Conservation (phyloP, 1,140 invertebrate species). For the Oncopeltus fasciatus region DNA sequence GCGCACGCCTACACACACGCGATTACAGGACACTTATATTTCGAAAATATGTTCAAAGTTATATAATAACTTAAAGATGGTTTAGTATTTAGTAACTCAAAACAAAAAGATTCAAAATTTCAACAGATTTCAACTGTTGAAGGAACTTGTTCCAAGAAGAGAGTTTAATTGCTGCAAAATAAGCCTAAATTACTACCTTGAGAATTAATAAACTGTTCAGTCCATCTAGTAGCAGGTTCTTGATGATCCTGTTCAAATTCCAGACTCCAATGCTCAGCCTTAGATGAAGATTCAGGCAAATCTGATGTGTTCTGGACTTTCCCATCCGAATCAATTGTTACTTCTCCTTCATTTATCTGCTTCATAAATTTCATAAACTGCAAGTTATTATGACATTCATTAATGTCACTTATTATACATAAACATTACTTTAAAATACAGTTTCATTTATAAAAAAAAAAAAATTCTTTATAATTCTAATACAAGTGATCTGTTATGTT, state of each 20-base stretch:
- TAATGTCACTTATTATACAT: too few species aligned
- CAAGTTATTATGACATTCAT: too few species aligned
- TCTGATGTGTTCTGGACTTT: constrained; percentile 21
- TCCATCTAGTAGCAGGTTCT: neutral
- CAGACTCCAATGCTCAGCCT: constrained; percentile 8
- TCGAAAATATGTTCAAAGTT: too few species aligned
- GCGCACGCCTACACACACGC: too few species aligned
- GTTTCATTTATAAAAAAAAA: too few species aligned
- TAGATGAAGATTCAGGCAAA: neutral
- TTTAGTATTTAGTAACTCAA: too few species aligned
- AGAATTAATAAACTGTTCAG: neutral
- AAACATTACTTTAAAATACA: too few species aligned
- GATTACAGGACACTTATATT: too few species aligned
- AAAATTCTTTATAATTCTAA: too few species aligned
- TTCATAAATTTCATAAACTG: constrained; percentile 79
- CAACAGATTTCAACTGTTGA: neutral
- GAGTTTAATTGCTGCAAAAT: neutral
- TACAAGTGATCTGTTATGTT: too few species aligned
- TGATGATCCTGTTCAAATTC: constrained; percentile 25
- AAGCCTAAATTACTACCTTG: neutral
- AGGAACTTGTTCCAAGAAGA: neutral
- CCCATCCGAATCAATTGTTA: constrained; percentile 33
- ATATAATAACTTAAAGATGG: too few species aligned
- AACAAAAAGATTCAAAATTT: too few species aligned
- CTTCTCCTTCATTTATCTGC: constrained; percentile 51